Conservation (phyloP, 2,888 invertebrate genomes). For the Ochropleura leucogaster region DNA sequence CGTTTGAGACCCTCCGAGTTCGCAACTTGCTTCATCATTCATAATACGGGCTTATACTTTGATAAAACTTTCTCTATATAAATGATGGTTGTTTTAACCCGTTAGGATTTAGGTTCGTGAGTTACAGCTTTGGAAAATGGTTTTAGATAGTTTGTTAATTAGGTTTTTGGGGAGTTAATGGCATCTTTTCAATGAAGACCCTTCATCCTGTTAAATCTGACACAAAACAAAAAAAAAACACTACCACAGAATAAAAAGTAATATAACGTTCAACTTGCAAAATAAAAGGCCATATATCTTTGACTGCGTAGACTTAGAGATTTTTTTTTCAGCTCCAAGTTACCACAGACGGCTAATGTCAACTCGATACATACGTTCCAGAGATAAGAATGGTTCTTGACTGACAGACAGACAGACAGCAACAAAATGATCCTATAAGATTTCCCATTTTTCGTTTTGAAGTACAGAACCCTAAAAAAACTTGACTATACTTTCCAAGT, state of each 20-base stretch:
- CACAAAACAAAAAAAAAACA: neutral
- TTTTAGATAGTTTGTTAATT: slow-evolving; percentile 34
- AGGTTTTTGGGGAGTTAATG: neutral
- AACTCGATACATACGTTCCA: too few relatives aligned
- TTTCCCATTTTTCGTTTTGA: too few relatives aligned
- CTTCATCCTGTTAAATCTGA: neutral
- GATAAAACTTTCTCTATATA: slow-evolving; percentile 66
- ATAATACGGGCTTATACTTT: slow-evolving; percentile 77
- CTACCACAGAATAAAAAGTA: neutral
- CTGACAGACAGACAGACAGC: too few relatives aligned
- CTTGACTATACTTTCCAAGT: neutral
- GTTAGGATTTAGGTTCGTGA: slow-evolving; percentile 44
- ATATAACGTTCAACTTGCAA: too few relatives aligned
- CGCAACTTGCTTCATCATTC: slow-evolving; percentile 82
- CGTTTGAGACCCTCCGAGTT: slow-evolving; percentile 69
- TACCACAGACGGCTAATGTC: too few relatives aligned
- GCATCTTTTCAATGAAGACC: neutral
- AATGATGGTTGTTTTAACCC: slow-evolving; percentile 64
- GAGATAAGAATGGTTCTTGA: too few relatives aligned
- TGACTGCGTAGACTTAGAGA: too few relatives aligned
- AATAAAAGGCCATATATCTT: too few relatives aligned
- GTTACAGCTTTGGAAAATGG: slow-evolving; percentile 21
- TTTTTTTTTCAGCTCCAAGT: too few relatives aligned
- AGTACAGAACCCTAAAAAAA: neutral
- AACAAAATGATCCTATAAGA: too few relatives aligned